phyloP scores from a whole-genome alignment of 2,113 vertebrate genomes.

The Genyomyrus donnyi region DNA sequence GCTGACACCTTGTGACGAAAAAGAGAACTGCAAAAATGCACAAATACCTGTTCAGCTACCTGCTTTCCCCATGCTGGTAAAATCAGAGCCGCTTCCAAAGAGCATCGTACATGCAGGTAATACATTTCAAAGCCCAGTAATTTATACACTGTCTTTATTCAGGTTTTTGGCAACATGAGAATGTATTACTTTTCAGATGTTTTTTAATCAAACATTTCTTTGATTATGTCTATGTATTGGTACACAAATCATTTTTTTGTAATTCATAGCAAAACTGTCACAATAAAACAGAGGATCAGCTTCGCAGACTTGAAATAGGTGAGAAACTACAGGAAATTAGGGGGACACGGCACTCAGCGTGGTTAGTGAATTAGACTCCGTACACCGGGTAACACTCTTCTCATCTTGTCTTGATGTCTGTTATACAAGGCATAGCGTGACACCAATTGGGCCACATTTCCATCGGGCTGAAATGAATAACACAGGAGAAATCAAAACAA shows the following conservation, averaged over 20 bases:
- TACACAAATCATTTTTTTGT: not conserved
- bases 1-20: conserved; percentile 1
- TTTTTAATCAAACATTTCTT: not conserved
- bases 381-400: not conserved
- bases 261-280: not conserved
- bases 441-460: conserved; percentile 41
- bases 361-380: not conserved
- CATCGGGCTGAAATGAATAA: conserved; percentile 29
- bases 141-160: not conserved
- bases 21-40: not conserved
- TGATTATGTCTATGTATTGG: not conserved
- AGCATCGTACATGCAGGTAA: not conserved
- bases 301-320: not conserved
- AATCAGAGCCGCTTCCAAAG: not conserved
- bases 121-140: not conserved
- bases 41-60: not conserved
- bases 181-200: not conserved
- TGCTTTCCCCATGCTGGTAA: not conserved
- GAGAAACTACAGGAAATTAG: not conserved
- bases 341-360: not conserved
- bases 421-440: conserved; percentile 46
- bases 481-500: not conserved
- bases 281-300: not conserved
- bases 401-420: conserved; percentile 54
- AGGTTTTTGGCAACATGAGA: not conserved